A percentile compares a stretch with the other conserved stretches of the same genome.
Evolutionary conservation across 2,113 vertebrate species (phyloP).

Genomic region (Nothoprocta pentlandii): DNA sequence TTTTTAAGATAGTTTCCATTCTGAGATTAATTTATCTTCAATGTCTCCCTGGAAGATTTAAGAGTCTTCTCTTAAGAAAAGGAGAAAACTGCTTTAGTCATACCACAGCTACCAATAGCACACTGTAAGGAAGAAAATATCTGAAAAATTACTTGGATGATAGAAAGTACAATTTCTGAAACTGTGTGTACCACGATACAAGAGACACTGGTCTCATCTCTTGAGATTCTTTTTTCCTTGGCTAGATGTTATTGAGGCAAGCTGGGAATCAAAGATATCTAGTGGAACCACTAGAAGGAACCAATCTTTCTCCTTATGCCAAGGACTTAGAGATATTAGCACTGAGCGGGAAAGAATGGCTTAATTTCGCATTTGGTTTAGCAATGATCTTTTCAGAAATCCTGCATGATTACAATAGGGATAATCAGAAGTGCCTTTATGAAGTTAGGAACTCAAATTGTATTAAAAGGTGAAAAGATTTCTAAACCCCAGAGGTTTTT

Average conservation of each 20-base stretch:
- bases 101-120: not conserved
- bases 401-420: not conserved
- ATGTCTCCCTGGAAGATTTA: not conserved
- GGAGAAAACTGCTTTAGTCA: not conserved
- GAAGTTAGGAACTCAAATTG: not conserved
- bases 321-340: not conserved
- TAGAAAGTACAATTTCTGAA: not conserved
- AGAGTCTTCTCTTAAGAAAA: not conserved
- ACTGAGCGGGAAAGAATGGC: not conserved
- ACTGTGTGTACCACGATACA: not conserved
- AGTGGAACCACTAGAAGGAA: not conserved
- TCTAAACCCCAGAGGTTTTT: not conserved
- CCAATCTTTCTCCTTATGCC: not conserved
- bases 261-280: not conserved
- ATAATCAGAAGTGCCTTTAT: not conserved
- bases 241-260: not conserved
- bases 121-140: not conserved
- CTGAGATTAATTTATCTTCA: not conserved
- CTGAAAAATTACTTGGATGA: not conserved
- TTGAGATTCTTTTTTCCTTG: not conserved
- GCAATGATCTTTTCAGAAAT: not conserved
- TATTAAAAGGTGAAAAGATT: not conserved
- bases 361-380: not conserved
- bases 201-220: not conserved
- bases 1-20: not conserved